A percentile compares a stretch with the other conserved stretches of the same genome.
Evolutionary conservation across 2,797 vertebrate species (phyloP).

Genomic region (Carapus acus): DNA sequence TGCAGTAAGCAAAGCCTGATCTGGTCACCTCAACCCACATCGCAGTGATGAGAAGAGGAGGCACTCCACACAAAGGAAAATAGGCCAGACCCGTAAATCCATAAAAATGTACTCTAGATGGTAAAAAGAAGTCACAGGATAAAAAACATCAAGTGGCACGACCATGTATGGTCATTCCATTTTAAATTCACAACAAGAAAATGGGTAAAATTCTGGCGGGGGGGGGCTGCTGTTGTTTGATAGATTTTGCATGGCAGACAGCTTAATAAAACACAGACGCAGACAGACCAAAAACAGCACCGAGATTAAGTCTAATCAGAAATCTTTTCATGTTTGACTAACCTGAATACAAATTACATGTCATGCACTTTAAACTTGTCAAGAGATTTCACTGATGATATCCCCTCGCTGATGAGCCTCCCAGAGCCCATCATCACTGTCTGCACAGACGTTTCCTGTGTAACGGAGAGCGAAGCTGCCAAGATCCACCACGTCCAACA

Average conservation of each 20-base stretch:
- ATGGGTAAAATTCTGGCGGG: background rate
- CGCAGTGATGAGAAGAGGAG: no score
- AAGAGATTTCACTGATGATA: background rate
- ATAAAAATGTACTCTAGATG: no score
- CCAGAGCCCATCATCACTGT: slow-evolving; percentile 30
- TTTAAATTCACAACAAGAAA: slow-evolving; percentile 8
- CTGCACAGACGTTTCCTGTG: slow-evolving; percentile 18
- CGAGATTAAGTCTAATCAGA: background rate
- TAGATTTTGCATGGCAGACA: slow-evolving; percentile 14
- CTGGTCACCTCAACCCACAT: no score
- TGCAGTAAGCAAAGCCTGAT: no score
- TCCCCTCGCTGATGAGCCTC: slow-evolving; percentile 38
- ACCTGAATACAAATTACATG: slow-evolving; percentile 20
- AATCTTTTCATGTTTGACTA: slow-evolving; percentile 5
- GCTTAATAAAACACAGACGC: slow-evolving; percentile 11
- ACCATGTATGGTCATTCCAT: slow-evolving; percentile 3
- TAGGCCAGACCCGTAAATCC: no score
- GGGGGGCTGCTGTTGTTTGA: slow-evolving; percentile 10
- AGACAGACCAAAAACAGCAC: slow-evolving; percentile 8
- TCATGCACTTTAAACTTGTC: background rate
- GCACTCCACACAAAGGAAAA: no score
- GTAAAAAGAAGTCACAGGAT: no score
- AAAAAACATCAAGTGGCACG: no score
- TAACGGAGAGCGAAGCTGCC: slow-evolving; percentile 22
- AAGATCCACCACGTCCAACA: slow-evolving; percentile 31